Base-by-base conservation (phyloP, 1,140 invertebrate species). In the Prorops nasuta region DNA sequence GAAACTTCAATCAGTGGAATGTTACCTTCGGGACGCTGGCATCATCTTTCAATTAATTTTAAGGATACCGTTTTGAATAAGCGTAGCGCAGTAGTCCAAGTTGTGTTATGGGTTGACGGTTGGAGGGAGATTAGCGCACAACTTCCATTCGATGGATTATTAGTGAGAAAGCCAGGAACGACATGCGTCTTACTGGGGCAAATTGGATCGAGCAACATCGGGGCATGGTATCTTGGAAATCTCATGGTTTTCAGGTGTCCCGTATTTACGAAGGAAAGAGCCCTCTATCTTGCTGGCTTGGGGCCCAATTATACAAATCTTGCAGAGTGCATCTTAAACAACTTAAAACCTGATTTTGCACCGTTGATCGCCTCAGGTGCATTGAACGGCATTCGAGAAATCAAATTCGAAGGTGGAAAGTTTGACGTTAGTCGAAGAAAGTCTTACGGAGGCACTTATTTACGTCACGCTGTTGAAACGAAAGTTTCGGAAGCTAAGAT, bases 41-140 rank as follows among this genome's bases (percentile, higher is more conserved):
- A 80, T 55, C 81, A 84, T 63, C 61, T 87, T 28, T 81, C 82
- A 17, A 63, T 86, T 16, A 84, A 84, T 67, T 77, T 85, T 18
- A 76, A 78, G 57, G 83, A 85, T 56, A 79, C 73, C 0, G 71
- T 85, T 28, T 72, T 75, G 3, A 77, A 79, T 48, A 79, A 81
- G 51, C 76, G 78, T 7, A 80, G 78, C 45, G 83, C 84, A 43
- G 79, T 79, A 37, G 76, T 85, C 16, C 77, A 85, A 69, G 82
- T 86, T 19, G 68, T 69, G 1, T 55, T 81, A 17, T 76, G 80
- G 63, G 51, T 83, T n/a, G 74, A 83, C 52, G 81, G 80, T 1
- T 79, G 76, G 69, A 67, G 68, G 40, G 78, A 81, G 56, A 61
- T 76, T 1, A 76, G 56, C 51, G 73, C 77, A 1, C 71, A 73